Conservation (phyloP, 35 echinoderm and acorn worm species). For the Patiria miniata region DNA sequence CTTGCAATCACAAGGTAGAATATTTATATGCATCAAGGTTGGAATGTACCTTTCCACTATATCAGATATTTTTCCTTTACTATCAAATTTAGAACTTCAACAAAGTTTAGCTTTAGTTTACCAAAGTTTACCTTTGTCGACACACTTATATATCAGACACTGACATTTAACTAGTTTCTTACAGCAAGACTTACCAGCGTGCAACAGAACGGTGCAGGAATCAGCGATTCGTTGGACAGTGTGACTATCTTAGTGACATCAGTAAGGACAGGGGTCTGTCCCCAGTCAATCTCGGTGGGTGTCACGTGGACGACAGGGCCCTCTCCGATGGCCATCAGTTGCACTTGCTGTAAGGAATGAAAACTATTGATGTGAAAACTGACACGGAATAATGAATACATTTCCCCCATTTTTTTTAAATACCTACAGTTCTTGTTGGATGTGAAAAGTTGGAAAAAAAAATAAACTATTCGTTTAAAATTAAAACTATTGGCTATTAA, state of each 20-base stretch:
- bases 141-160: too few species aligned
- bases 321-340: constrained; percentile 91
- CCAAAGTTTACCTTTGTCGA: too few species aligned
- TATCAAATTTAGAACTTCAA: too few species aligned
- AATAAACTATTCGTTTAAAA: not conserved
- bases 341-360: constrained; percentile 78
- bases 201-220: constrained; percentile 89
- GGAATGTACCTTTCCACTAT: too few species aligned
- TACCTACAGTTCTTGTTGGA: not conserved
- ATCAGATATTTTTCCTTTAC: too few species aligned
- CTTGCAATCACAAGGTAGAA: too few species aligned
- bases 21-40: too few species aligned
- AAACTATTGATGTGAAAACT: not conserved
- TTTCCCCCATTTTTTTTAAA: too few species aligned
- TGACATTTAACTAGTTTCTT: not conserved
- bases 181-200: constrained; percentile 69
- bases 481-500: not conserved
- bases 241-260: constrained; percentile 66
- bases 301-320: constrained; percentile 96
- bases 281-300: constrained; percentile 89
- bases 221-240: constrained; percentile 95
- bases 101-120: too few species aligned
- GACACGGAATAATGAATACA: too few species aligned
- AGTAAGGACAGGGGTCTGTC: constrained; percentile 86
- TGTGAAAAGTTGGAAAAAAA: too few species aligned